phyloP scores from a whole-genome alignment of 2,888 invertebrate genomes.

The Macaria liturata region DNA sequence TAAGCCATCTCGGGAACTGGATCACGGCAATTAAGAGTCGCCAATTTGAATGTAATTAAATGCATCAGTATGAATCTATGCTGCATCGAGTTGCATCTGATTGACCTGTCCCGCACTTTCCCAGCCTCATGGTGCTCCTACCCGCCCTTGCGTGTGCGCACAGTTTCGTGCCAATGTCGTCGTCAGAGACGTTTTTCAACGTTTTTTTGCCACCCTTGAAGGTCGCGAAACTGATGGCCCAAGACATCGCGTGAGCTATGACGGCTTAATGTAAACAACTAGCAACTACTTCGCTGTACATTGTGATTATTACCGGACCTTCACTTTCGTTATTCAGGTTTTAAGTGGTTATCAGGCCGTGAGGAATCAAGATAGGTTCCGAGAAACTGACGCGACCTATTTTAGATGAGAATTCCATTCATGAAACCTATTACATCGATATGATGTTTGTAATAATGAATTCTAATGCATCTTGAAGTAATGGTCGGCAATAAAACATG shows the following conservation, averaged over 20 bases:
- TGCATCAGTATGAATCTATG: slow-evolving; percentile 25
- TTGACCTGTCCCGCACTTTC: slow-evolving; percentile 36
- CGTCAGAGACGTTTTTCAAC: slow-evolving; percentile 54
- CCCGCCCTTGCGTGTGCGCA: slow-evolving; percentile 76
- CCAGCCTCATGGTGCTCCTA: slow-evolving; percentile 45
- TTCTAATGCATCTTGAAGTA: too few species aligned
- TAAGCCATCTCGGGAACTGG: slow-evolving; percentile 15
- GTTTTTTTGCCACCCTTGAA: slow-evolving; percentile 72
- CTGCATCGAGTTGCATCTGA: slow-evolving; percentile 24
- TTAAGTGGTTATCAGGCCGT: slow-evolving; percentile 12
- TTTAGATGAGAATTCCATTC: too few species aligned
- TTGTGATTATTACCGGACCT: slow-evolving; percentile 24
- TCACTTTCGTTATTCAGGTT: slow-evolving; percentile 27
- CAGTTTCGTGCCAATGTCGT: slow-evolving; percentile 75
- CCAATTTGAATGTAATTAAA: too few species aligned
- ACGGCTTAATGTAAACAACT: slow-evolving; percentile 54
- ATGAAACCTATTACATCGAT: too few species aligned
- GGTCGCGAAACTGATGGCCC: slow-evolving; percentile 65
- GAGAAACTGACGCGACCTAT: neutral
- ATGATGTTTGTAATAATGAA: too few species aligned
- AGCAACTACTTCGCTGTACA: slow-evolving; percentile 40
- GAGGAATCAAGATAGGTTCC: neutral
- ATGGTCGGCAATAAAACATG: too few species aligned
- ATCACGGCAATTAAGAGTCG: slow-evolving; percentile 26
- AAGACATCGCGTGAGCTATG: slow-evolving; percentile 66